Evolutionary conservation across 2,888 invertebrate genomes (phyloP).

Genomic region (Anthrax anthrax): DNA sequence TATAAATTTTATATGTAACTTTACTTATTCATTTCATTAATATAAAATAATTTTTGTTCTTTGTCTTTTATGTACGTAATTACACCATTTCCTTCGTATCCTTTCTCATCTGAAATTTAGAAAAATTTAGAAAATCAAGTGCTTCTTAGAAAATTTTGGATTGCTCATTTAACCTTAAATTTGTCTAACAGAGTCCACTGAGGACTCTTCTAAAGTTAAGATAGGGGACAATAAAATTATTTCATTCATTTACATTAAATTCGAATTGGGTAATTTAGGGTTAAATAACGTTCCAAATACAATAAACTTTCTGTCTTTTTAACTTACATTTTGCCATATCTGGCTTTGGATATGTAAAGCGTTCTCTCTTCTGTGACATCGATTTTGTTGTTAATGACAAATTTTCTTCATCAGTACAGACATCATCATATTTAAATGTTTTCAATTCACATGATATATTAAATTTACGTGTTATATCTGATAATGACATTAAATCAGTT

Average conservation of each 20-base stretch:
- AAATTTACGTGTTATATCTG: slow-evolving; percentile 4
- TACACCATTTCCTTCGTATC: slow-evolving; percentile 4
- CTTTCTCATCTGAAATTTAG: slow-evolving; percentile 1
- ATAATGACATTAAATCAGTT: not conserved
- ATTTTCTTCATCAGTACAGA: not conserved
- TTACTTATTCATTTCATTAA: slow-evolving; percentile 5
- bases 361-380: not conserved
- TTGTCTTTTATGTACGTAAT: slow-evolving; percentile 8
- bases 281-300: not conserved
- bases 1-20: no score
- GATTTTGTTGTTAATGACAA: not conserved
- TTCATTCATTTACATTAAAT: no score
- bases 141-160: no score
- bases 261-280: not conserved
- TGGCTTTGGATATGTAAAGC: slow-evolving; percentile 6
- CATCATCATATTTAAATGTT: not conserved
- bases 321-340: slow-evolving; percentile 1
- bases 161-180: no score
- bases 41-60: slow-evolving; percentile 4
- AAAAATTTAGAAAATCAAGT: no score
- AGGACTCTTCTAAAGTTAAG: no score
- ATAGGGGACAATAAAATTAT: no score
- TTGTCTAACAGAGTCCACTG: no score
- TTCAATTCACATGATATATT: slow-evolving; percentile 1
- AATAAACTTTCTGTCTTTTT: not conserved